A percentile compares a stretch with the other conserved stretches of the same genome.
phyloP scores from a whole-genome alignment of 2,113 vertebrate genomes.

The Sylvia atricapilla region DNA sequence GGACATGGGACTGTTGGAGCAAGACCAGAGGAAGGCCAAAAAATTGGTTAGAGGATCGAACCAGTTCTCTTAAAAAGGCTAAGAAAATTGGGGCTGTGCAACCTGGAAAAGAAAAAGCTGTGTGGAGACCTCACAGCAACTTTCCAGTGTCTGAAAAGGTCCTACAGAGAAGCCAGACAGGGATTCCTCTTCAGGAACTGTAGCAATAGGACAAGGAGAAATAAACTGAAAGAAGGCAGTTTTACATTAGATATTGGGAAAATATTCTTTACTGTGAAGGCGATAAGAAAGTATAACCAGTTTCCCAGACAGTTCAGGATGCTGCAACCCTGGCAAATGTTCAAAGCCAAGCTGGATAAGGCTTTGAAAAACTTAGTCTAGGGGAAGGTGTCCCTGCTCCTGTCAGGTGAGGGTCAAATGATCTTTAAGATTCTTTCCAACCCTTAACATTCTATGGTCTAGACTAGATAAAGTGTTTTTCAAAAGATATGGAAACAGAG shows the following conservation, averaged over 20 bases:
- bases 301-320: not conserved
- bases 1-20: not conserved
- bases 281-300: not conserved
- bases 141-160: not conserved
- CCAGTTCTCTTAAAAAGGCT: not conserved
- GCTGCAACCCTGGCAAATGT: not conserved
- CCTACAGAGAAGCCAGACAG: not conserved
- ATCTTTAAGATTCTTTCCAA: not conserved
- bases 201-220: not conserved
- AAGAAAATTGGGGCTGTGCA: not conserved
- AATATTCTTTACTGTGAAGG: not conserved
- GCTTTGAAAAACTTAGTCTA: not conserved
- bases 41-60: rapidly evolving
- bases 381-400: not conserved
- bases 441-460: not conserved
- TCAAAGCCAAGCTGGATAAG: not conserved
- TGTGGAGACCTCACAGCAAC: not conserved
- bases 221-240: not conserved
- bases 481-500: not conserved
- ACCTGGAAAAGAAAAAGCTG: not conserved
- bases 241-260: not conserved
- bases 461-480: not conserved
- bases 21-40: not conserved
- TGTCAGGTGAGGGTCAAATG: not conserved
- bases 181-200: not conserved